A percentile compares a stretch with the other conserved stretches of the same genome.
These are phyloP conservation scores for Diabrotica virgifera DNA, from an alignment of 1,140 invertebrate species.

Conservation along the genomic window DNA sequence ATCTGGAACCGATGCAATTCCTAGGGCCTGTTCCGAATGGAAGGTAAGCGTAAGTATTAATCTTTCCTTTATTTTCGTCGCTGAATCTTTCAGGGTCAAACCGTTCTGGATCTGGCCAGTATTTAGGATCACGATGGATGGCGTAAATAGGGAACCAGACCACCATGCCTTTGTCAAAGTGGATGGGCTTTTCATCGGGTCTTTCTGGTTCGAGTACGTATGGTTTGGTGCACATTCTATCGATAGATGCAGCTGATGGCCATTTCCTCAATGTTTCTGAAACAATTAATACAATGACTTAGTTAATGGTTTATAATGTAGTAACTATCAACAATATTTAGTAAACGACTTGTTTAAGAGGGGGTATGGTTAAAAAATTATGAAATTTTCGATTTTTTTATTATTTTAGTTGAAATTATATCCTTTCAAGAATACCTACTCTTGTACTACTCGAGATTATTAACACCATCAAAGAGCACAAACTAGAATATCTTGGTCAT, in stretches of 20 bases:
- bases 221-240: slow-evolving; percentile 53
- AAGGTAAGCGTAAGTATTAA: slow-evolving; percentile 49
- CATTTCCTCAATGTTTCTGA: slow-evolving; percentile 58
- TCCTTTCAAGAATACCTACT: too few relatives aligned
- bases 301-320: too few relatives aligned
- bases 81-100: slow-evolving; percentile 37
- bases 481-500: too few relatives aligned
- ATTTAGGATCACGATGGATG: slow-evolving; percentile 32
- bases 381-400: too few relatives aligned
- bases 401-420: too few relatives aligned
- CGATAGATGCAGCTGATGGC: slow-evolving; percentile 51
- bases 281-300: slow-evolving; percentile 22
- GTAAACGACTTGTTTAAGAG: too few relatives aligned
- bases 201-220: slow-evolving; percentile 45
- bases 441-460: too few relatives aligned
- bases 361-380: too few relatives aligned
- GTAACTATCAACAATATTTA: too few relatives aligned
- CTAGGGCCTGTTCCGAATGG: slow-evolving; percentile 34
- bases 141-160: slow-evolving; percentile 30
- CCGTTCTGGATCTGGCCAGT: slow-evolving; percentile 9
- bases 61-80: slow-evolving; percentile 36
- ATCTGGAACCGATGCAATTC: slow-evolving; percentile 41
- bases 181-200: slow-evolving; percentile 47
- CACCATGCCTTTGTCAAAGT: slow-evolving; percentile 39
- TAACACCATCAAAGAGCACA: too few relatives aligned